Base-by-base conservation (phyloP, 2,113 vertebrate species). In the Archocentrus centrarchus region DNA sequence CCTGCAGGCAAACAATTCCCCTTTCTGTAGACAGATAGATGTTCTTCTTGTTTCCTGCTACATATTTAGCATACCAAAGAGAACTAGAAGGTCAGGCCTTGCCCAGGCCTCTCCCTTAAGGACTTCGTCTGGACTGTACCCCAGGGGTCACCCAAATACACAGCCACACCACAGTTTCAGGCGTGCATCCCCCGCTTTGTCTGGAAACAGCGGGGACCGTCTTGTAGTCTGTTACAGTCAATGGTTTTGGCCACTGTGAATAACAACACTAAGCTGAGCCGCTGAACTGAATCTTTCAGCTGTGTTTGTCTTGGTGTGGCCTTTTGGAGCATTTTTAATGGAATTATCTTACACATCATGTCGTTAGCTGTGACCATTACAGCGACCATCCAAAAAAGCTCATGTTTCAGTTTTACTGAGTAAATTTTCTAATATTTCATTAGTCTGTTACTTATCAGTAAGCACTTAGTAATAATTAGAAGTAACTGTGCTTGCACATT, bases 41-140 rank as follows among this genome's bases (percentile, higher is more conserved):
- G 86, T 82, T 86, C 62, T 86, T 81, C 88, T 89, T 94, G 91
- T 91, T 89, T 94, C 91, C 89, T 81, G 86, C 84, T 79, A 39
- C 94, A 94, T 96, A 84, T 91, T 94, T 87, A 81, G 83, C 92
- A 95, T 96, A 80, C 95, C 94, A 91, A 80, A 75, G 85, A 70
- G 70, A 79, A 53, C 80, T 68, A 68, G 83, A 86, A 92, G 93
- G 95, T 95, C 95, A 95, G 78, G 66, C 79, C 59, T 62, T 84
- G 80, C 76, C 75, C 84, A 41, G 76, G 68, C 53, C 58, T 79
- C 84, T 79, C 73, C 73, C 75, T 64, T 58, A 64, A 8, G 70
- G 81, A 86, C 64, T 86, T 62, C 60, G 63, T 80, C 61, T 81
- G 79, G 70, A 90, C 80, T 75, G 79, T 79, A 88, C 88, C 83